These are phyloP conservation scores for Chrysoperla carnea DNA, from an alignment of 1,140 invertebrate genomes.

Conservation along the genomic window DNA sequence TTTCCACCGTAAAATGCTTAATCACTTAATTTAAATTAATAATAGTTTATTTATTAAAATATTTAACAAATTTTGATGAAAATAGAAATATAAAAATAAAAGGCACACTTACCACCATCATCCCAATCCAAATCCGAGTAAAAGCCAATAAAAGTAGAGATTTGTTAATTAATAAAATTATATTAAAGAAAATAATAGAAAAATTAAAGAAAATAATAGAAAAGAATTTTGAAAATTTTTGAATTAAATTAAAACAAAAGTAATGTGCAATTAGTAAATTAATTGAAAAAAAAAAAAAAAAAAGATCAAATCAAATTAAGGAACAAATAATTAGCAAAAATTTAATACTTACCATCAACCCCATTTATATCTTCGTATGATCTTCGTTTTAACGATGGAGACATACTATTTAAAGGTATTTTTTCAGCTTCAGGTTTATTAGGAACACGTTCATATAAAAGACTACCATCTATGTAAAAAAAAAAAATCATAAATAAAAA, in stretches of 20 bases:
- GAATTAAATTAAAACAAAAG: slow-evolving; percentile 1
- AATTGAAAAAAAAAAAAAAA: slow-evolving; percentile 5
- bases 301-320: slow-evolving; percentile 4
- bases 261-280: background rate
- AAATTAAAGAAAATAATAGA: background rate
- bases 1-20: too few species aligned
- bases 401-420: slow-evolving; percentile 31
- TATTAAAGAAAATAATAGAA: background rate
- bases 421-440: slow-evolving; percentile 60
- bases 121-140: slow-evolving; percentile 42
- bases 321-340: slow-evolving; percentile 7
- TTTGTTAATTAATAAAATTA: background rate
- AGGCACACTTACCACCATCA: slow-evolving; percentile 23
- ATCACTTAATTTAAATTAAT: too few species aligned
- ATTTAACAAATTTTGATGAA: too few species aligned
- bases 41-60: too few species aligned
- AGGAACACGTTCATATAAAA: slow-evolving; percentile 65
- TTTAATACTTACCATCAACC: slow-evolving; percentile 54
- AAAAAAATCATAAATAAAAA: slow-evolving; percentile 3
- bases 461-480: slow-evolving; percentile 47
- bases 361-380: slow-evolving; percentile 79
- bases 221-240: background rate
- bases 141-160: slow-evolving; percentile 31
- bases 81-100: background rate
- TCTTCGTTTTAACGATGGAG: slow-evolving; percentile 50